Percentiles rank a stretch among this genome's conserved stretches.
These are phyloP conservation scores for Scaptomyza hsui DNA, from an alignment of 1,140 invertebrate species.

Conservation along the genomic window DNA sequence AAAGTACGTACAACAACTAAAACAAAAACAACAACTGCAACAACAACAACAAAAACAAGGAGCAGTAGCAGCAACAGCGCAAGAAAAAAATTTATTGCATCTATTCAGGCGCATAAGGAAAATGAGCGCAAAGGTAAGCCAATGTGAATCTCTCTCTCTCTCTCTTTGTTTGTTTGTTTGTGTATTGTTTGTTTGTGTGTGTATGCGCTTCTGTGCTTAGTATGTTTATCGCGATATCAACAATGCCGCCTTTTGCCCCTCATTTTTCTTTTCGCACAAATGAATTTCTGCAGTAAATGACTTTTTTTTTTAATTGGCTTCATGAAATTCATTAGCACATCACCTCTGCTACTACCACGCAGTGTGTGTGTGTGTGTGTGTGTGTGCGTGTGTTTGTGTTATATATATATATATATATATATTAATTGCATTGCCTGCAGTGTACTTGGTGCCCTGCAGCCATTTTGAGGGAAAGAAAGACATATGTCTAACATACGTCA, in stretches of 20 bases:
- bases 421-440: constrained; percentile 53
- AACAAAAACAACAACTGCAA: constrained; percentile 2
- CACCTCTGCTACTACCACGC: background rate
- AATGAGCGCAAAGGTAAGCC: constrained; percentile 79
- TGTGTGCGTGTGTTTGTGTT: constrained; percentile 9
- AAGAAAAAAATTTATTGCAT: constrained; percentile 64
- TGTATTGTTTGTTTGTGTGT: constrained; percentile 5
- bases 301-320: constrained; percentile 51
- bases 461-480: constrained; percentile 11
- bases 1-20: background rate
- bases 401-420: constrained; percentile 70
- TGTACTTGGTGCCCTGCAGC: constrained; percentile 33
- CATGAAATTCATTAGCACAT: constrained; percentile 34
- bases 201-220: constrained; percentile 5
- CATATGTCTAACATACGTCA: constrained; percentile 67
- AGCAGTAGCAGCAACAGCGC: constrained; percentile 28
- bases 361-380: background rate
- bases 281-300: constrained; percentile 34
- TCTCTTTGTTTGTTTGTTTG: constrained; percentile 16
- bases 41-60: constrained; percentile 1
- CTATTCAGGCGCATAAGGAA: constrained; percentile 74
- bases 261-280: constrained; percentile 16
- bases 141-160: constrained; percentile 38
- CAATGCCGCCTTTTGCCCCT: constrained; percentile 8
- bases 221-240: constrained; percentile 43